phyloP scores from a whole-genome alignment of 2,113 vertebrate genomes.

The Megalops atlanticus region DNA sequence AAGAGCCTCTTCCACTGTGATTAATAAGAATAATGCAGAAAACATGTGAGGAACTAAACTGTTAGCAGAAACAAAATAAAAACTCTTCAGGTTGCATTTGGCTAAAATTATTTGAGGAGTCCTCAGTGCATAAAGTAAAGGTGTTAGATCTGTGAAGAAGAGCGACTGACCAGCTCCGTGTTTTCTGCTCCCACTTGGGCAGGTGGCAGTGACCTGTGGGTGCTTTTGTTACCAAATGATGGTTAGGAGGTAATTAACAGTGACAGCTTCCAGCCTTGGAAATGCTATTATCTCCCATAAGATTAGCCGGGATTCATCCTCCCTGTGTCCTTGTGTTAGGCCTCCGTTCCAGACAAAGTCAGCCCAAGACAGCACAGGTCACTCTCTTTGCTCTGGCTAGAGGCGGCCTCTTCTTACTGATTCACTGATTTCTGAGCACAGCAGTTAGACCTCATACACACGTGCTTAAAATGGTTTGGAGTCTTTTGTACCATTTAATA shows the following conservation, averaged over 20 bases:
- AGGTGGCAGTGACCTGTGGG: background rate
- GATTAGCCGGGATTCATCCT: constrained; percentile 30
- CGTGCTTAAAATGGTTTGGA: too few relatives aligned
- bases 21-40: too few relatives aligned
- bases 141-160: background rate
- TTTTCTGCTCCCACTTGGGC: background rate
- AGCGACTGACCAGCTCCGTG: too few relatives aligned
- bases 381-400: background rate
- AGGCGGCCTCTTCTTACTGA: background rate
- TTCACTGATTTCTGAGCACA: background rate
- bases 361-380: background rate
- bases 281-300: constrained; percentile 33
- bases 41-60: too few relatives aligned
- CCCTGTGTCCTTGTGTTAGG: constrained; percentile 8
- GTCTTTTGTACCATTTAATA: too few relatives aligned
- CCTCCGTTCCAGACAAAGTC: constrained; percentile 21
- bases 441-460: background rate
- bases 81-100: background rate
- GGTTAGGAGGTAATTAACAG: constrained; percentile 27
- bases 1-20: background rate
- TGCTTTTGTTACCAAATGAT: constrained; percentile 14
- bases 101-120: background rate
- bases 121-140: background rate
- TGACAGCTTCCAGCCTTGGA: constrained; percentile 29
- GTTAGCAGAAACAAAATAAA: too few relatives aligned